phyloP scores from a whole-genome alignment of 2,113 vertebrate species.

The Pseudorasbora parva region DNA sequence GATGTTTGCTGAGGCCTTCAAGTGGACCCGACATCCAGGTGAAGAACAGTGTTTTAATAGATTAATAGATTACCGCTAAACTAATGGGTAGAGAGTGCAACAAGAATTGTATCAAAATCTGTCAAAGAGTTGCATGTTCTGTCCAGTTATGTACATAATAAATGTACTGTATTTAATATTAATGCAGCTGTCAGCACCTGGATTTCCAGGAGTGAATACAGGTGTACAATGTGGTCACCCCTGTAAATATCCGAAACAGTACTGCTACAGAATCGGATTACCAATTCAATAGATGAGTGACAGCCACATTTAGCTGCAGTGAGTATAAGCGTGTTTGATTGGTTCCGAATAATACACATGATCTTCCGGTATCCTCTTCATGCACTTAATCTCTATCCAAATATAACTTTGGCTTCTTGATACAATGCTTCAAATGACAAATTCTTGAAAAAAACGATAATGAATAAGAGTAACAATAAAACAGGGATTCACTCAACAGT shows the following conservation, averaged over 20 bases:
- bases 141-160: too few relatives aligned
- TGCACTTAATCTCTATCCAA: slow-evolving; percentile 21
- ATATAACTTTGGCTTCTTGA: background rate
- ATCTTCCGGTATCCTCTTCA: background rate
- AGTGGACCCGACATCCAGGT: background rate
- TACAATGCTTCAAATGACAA: background rate
- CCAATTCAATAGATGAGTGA: background rate
- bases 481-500: background rate
- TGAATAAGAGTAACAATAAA: background rate
- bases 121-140: too few relatives aligned
- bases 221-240: background rate
- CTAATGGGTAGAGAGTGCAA: background rate
- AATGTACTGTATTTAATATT: too few relatives aligned
- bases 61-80: background rate
- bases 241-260: background rate
- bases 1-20: background rate
- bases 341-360: slow-evolving; percentile 9
- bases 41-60: too few relatives aligned
- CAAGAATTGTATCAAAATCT: too few relatives aligned
- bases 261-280: slow-evolving; percentile 7
- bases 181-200: too few relatives aligned
- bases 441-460: too few relatives aligned
- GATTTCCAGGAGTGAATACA: background rate
- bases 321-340: background rate
- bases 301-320: slow-evolving; percentile 1